A percentile compares a stretch with the other conserved stretches of the same genome.
phyloP scores from a whole-genome alignment of 2,113 vertebrate genomes.

The Semicossyphus pulcher region DNA sequence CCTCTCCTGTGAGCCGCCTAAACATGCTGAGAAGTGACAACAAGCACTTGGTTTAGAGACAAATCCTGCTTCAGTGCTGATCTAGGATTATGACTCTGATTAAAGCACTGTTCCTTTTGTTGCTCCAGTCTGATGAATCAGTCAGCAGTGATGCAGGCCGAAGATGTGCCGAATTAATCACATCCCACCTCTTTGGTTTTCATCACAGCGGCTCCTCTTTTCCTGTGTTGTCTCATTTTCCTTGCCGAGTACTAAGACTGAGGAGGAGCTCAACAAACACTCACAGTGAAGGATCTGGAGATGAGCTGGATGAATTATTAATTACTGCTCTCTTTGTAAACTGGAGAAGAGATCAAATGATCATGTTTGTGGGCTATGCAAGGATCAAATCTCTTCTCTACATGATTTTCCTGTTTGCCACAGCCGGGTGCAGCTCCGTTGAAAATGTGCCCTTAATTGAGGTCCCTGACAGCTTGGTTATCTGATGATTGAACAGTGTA shows the following conservation, averaged over 20 bases:
- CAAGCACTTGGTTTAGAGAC: constrained; percentile 35
- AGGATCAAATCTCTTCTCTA: constrained; percentile 20
- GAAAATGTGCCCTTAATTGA: constrained; percentile 74
- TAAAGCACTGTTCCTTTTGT: constrained; percentile 44
- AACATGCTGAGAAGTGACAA: constrained; percentile 43
- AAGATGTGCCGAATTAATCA: constrained; percentile 60
- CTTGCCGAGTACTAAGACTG: not conserved
- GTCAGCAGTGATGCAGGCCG: constrained; percentile 40
- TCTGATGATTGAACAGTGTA: constrained; percentile 80
- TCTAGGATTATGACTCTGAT: constrained; percentile 65
- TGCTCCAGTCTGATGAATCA: constrained; percentile 50
- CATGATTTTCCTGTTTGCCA: constrained; percentile 18
- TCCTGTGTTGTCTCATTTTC: constrained; percentile 29
- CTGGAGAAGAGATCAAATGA: constrained; percentile 18
- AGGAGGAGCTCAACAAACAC: constrained; percentile 29
- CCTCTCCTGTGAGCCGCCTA: constrained; percentile 1
- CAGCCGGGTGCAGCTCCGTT: constrained; percentile 51
- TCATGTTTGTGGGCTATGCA: constrained; percentile 9
- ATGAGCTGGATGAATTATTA: constrained; percentile 59
- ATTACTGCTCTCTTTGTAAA: constrained; percentile 35
- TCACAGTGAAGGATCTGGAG: constrained; percentile 32
- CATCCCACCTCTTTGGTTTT: constrained; percentile 41
- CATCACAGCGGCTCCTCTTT: constrained; percentile 24
- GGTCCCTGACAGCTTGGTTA: constrained; percentile 75
- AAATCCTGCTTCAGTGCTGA: constrained; percentile 55